Percentiles rank a stretch among this genome's conserved stretches.
These are phyloP conservation scores for Xylocampa areola DNA, from an alignment of 2,888 invertebrate species.

Conservation along the genomic window DNA sequence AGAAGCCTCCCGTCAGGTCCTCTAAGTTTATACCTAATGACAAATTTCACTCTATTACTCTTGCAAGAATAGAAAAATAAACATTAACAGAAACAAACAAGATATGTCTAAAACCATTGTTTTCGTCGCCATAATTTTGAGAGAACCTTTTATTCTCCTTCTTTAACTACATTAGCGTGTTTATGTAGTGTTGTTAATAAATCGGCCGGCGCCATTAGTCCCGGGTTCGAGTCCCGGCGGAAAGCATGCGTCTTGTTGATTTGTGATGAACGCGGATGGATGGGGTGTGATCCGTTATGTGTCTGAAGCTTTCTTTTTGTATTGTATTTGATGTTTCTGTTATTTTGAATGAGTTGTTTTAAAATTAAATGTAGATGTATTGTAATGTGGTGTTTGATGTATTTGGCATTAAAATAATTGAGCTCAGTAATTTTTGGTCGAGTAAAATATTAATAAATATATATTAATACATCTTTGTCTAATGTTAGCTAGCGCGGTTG, in stretches of 20 bases:
- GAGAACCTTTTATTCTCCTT: constrained; percentile 63
- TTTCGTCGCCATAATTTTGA: constrained; percentile 47
- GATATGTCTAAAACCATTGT: constrained; percentile 33
- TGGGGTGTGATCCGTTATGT: constrained; percentile 61
- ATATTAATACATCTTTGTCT: too few relatives aligned
- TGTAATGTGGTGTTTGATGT: too few relatives aligned
- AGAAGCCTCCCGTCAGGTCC: too few relatives aligned
- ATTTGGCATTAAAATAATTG: too few relatives aligned
- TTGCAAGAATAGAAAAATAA: constrained; percentile 9
- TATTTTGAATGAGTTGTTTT: neutral
- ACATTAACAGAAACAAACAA: neutral
- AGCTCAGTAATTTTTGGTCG: too few relatives aligned
- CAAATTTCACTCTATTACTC: neutral
- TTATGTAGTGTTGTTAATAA: constrained; percentile 77
- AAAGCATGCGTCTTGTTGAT: constrained; percentile 87
- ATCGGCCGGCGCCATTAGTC: constrained; percentile 79
- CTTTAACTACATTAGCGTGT: constrained; percentile 77
- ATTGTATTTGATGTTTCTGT: neutral
- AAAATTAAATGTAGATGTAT: neutral
- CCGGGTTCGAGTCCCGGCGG: constrained; percentile 79
- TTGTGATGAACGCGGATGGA: constrained; percentile 85
- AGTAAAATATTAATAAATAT: too few relatives aligned
- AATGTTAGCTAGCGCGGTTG: too few relatives aligned
- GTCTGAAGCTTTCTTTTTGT: constrained; percentile 17
- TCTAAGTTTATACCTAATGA: too few relatives aligned